Base-by-base conservation (phyloP, 2,113 vertebrate genomes). In the Seriola dumerili region DNA sequence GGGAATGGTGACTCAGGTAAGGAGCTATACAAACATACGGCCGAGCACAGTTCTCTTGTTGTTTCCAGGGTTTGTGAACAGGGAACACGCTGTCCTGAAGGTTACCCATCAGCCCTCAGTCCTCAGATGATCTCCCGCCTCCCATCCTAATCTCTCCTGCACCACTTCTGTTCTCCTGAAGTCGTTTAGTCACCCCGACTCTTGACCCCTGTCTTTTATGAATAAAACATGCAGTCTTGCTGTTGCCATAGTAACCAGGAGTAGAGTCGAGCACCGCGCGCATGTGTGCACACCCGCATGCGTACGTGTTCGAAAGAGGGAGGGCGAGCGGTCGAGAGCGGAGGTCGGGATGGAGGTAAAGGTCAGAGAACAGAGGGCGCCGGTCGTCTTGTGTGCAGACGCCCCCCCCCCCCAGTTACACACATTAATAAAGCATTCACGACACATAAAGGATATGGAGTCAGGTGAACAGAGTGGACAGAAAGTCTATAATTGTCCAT, bases 1-100 rank as follows among this genome's bases (percentile, higher is more conserved):
- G 95, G 93, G 79, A 77, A 91, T 91, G 93, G 85, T 94, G 92
- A 91, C 95, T 86, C 92, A 98, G 97, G 98, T 99, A 97, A 99
- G 97, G 83, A 1, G 66, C 61, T 32, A 9, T 29, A 48, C 14
- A 13, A 34, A 34, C 44, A 77, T 55, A 63, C 32, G 34, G 6
- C 66, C 46, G 17, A 36, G 42, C 57, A 9, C 25, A 46, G 67
- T 9, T 3, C 38, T 76, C 11, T 17, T 62, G 48, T 67, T 61
- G 25, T 23, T 50, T 46, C 44, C 8, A 59, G n/a, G 36, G 10
- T 48, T 34, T 81, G 32, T 25, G 14, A 83, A 32, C 8, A 59
- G n/a, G 40, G n/a, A 42, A n/a, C n/a, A 50, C 1, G 0, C 10
- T 57, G 57, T 79, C 21, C 58, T 48, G 16, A 90, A 76, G 57